Conservation (phyloP, 2,797 vertebrate species). For the Aphelocoma californica region DNA sequence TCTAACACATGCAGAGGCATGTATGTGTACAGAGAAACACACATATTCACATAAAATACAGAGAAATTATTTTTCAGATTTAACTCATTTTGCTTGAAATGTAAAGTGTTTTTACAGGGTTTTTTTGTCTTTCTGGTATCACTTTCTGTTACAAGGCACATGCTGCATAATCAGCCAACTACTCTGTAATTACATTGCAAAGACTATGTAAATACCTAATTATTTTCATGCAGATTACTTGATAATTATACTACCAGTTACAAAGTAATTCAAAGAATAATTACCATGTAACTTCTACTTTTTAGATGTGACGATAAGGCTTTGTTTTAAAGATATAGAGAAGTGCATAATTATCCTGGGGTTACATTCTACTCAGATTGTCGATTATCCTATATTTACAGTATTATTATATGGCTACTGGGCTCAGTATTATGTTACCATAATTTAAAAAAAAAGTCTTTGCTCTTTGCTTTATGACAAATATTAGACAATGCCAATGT, state of each 20-base stretch:
- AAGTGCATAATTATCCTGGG: conserved; percentile 72
- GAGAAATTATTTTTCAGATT: not conserved
- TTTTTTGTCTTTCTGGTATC: conserved; percentile 74
- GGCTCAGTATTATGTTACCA: conserved; percentile 47
- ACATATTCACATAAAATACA: not conserved
- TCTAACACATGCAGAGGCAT: not conserved
- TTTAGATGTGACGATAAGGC: conserved; percentile 71
- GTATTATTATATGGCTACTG: conserved; percentile 62
- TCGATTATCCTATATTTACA: conserved; percentile 63
- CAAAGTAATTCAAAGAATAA: conserved; percentile 79
- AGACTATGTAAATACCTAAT: conserved; percentile 83
- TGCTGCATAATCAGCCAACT: conserved; percentile 76
- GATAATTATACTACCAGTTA: conserved; percentile 82
- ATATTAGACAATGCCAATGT: conserved; percentile 8
- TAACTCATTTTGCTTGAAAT: conserved; percentile 57
- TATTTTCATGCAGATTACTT: conserved; percentile 84
- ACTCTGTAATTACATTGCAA: conserved; percentile 80
- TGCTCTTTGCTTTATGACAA: conserved; percentile 43
- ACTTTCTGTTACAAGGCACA: conserved; percentile 75
- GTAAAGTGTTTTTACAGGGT: conserved; percentile 25
- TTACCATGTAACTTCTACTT: conserved; percentile 78
- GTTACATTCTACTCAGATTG: conserved; percentile 68
- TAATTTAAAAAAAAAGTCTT: conserved; percentile 15
- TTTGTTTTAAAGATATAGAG: conserved; percentile 77
- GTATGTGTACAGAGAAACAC: not conserved